These are phyloP conservation scores for Eurois occulta DNA, from an alignment of 2,888 invertebrate genomes.

Conservation along the genomic window DNA sequence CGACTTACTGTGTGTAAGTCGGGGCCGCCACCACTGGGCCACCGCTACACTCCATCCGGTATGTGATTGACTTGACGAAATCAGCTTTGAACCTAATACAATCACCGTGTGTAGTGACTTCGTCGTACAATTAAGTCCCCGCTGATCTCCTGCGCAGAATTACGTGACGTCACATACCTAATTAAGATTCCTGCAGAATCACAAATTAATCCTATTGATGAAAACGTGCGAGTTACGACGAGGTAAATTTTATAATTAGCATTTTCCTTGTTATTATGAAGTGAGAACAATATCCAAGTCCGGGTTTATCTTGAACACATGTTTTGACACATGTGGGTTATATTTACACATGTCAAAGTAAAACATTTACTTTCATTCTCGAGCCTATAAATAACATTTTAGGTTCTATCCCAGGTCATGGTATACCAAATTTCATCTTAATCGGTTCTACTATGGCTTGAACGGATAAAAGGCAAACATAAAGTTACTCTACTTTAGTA, in stretches of 20 bases:
- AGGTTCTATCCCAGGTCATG: background rate
- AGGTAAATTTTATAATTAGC: conserved; percentile 21
- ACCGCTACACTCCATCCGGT: too few relatives aligned
- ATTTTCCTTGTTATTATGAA: conserved; percentile 33
- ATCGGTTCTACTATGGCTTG: background rate
- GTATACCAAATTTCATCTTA: background rate
- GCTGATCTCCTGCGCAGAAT: background rate
- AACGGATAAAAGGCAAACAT: background rate
- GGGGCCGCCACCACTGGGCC: too few relatives aligned
- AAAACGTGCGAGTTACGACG: conserved; percentile 7
- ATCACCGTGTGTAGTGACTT: background rate
- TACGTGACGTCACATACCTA: conserved; percentile 26
- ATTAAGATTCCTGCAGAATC: conserved; percentile 16
- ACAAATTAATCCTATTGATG: conserved; percentile 20
- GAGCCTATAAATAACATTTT: background rate
- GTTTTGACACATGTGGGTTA: conserved; percentile 11
- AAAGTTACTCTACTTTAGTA: background rate
- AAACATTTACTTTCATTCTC: background rate
- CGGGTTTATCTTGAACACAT: conserved; percentile 15
- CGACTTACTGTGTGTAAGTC: too few relatives aligned
- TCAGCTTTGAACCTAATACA: background rate
- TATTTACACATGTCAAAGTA: background rate
- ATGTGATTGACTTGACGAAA: background rate
- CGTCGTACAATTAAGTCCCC: background rate
- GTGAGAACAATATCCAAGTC: background rate